Conservation (phyloP, 2,888 invertebrate species). For the Phyllotreta cruciferae region DNA sequence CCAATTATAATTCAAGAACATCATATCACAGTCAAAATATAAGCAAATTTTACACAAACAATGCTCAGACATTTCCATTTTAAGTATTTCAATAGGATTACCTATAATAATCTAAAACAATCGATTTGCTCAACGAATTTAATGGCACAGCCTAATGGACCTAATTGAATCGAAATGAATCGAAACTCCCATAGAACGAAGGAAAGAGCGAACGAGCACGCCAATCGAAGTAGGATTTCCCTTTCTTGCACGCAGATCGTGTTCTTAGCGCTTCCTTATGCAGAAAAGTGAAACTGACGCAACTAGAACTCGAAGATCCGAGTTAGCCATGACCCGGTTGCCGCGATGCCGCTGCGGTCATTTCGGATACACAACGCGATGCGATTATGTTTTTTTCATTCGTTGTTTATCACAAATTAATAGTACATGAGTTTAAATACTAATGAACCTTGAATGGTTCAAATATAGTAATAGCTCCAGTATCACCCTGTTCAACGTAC, state of each 20-base stretch:
- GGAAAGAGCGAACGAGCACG: background rate
- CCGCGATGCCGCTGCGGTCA: slow-evolving; percentile 16
- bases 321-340: slow-evolving; percentile 52
- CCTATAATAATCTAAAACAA: too few relatives aligned
- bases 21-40: too few relatives aligned
- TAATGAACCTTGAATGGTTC: background rate
- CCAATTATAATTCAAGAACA: background rate
- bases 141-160: too few relatives aligned
- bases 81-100: too few relatives aligned
- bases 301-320: slow-evolving; percentile 38
- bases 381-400: slow-evolving; percentile 16
- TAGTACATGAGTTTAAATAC: slow-evolving; percentile 2
- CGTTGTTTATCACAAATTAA: slow-evolving; percentile 8
- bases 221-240: slow-evolving; percentile 50
- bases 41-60: too few relatives aligned
- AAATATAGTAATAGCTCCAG: background rate
- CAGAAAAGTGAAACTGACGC: slow-evolving; percentile 45
- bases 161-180: too few relatives aligned
- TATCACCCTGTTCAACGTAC: background rate
- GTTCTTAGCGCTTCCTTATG: slow-evolving; percentile 44
- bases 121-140: too few relatives aligned
- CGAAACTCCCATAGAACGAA: too few relatives aligned
- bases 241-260: slow-evolving; percentile 45
- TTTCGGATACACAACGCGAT: slow-evolving; percentile 17
- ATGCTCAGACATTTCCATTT: too few relatives aligned